Evolutionary conservation across 2,797 vertebrate species (phyloP), one percentile per base, ranked within the genome.

Genomic region (Stomatorhinus walkeri): DNA sequence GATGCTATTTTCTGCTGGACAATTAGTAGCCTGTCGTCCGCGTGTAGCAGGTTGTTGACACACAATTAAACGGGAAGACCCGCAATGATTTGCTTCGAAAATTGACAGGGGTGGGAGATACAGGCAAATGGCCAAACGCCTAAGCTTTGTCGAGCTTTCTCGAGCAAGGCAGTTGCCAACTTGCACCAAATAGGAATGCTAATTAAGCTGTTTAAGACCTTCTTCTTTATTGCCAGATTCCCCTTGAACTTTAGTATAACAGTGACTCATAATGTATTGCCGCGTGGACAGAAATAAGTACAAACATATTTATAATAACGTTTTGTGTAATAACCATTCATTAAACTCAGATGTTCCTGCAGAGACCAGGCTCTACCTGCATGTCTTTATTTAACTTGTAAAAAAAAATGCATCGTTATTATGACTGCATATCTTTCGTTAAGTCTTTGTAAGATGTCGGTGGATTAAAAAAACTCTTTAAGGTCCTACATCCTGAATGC

Each of bases 61-160:
- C 95, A 91, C 95, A 94, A 95, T 95, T 95, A 95, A 95, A 95
- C 94, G 94, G 93, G 91, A 91, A 91, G 10, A 93, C 92, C 94
- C 91, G 93, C 95, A 95, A 95, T 95, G 95, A 95, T 88, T 95
- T 95, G 84, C 92, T 93, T 93, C 90, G 91, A 92, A 93, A 92
- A 92, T 91, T 90, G 87, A 92, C 89, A 90, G 61, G 79, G 88
- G 54, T 93, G 91, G 43, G 91, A 61, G 87, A 49, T 56, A 81
- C 68, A 91, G 91, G 90, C 89, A 81, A 93, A 91, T 90, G 85
- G 90, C n/a, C n/a, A n/a, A n/a, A n/a, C n/a, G n/a, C 94, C 92
- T 92, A 93, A 94, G 93, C 91, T 89, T 86, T 91, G 90, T 92
- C 79, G 90, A 90, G 89, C 89, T 88, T 89, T 91, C 88, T 72